phyloP scores from a whole-genome alignment of 2,113 vertebrate genomes.

The Dryoscopus gambensis region DNA sequence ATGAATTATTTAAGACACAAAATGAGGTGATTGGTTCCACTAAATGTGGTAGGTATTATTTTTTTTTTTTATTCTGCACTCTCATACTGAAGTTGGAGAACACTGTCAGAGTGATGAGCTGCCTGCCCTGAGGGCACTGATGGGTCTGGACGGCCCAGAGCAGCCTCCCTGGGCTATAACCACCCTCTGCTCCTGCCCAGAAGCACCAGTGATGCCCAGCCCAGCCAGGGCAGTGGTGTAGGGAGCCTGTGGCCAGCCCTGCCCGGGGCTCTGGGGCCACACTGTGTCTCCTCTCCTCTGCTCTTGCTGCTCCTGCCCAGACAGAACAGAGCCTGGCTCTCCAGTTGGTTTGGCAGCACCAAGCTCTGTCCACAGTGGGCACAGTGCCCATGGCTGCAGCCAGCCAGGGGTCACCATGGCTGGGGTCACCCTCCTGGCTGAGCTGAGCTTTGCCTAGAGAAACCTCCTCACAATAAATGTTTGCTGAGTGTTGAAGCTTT shows the following conservation, averaged over 20 bases:
- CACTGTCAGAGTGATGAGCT: neutral
- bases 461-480: neutral
- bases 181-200: too few species aligned
- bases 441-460: neutral
- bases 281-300: rapidly evolving
- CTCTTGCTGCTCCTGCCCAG: neutral
- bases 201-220: neutral
- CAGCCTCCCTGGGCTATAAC: neutral
- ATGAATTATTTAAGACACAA: neutral
- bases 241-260: neutral
- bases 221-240: too few species aligned
- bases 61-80: neutral
- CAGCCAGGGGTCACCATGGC: neutral
- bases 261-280: rapidly evolving
- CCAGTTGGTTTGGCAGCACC: rapidly evolving
- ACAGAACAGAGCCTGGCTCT: neutral
- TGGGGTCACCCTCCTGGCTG: rapidly evolving
- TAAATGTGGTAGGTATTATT: neutral
- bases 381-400: neutral
- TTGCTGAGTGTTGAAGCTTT: neutral
- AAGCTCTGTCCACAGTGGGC: rapidly evolving
- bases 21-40: neutral
- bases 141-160: neutral
- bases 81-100: neutral
- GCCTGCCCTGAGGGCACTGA: neutral